Evolutionary conservation across 2,797 vertebrate species (phyloP), one percentile per base, ranked within the genome.

Genomic region (Thunnus albacares): DNA sequence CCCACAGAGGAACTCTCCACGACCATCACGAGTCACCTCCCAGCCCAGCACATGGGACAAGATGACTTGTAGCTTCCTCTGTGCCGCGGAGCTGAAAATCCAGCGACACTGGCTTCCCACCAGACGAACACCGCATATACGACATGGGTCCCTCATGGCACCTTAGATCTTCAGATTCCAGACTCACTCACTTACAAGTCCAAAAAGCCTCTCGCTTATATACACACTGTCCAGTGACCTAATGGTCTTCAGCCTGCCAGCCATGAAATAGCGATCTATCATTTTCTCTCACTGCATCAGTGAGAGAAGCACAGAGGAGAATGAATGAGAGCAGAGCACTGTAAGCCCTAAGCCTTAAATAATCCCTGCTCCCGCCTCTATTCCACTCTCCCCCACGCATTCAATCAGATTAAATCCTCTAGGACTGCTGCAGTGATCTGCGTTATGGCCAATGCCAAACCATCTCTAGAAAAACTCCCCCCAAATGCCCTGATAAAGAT

Each of bases 71-170:
- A 96, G 88, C 75, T 92, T 94, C 82, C 88, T 86, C 62, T 90
- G 91, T 15, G 92, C 93, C 4, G 90, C 87, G 5, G 90, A 81
- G 77, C 94, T 94, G 86, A 96, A 96, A 74, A 96, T 94, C 95
- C 95, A 96, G 83, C 94, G 95, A 77, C 95, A 94, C 72, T 94
- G 95, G 75, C 88, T 90, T 35, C 95, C 96, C 20, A 88, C 90
- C 61, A 94, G 83, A 43, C 91, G 90, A 41, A 86, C 80, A 0
- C 90, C 91, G 66, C 96, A 96, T 45, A 96, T 73, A 17, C 95
- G 94, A 76, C 95, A 96, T 2, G 83, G 89, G 76, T 95, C 95
- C 84, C 69, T 91, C 96, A 95, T 96, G 77, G 79, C 67, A 26
- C 61, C 80, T 65, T 52, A 64, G 77, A 76, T 79, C 43, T 65